phyloP scores from a whole-genome alignment of 1,140 invertebrate genomes.

The Magallana angulata region DNA sequence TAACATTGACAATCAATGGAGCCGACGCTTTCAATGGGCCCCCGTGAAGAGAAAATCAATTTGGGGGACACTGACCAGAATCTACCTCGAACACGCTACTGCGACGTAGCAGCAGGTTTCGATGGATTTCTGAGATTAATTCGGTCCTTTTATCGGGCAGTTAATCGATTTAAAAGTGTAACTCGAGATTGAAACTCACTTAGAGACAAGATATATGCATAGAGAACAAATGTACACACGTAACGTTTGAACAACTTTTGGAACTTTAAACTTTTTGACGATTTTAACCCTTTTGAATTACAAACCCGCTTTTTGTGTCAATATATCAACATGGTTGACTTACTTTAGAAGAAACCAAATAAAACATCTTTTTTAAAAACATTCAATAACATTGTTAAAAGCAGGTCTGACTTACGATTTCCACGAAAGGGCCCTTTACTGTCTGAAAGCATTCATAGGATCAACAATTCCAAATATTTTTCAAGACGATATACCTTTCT shows the following conservation, averaged over 20 bases:
- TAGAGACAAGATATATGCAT: conserved; percentile 9
- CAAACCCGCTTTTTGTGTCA: not conserved
- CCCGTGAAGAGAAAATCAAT: not conserved
- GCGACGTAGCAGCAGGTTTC: not conserved
- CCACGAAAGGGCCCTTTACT: not conserved
- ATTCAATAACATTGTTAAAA: not conserved
- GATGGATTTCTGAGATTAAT: conserved; percentile 14
- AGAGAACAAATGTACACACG: too few species aligned
- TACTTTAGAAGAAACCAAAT: not conserved
- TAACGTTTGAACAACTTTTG: not conserved
- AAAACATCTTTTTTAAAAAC: not conserved
- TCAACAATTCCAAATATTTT: not conserved
- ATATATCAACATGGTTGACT: conserved; percentile 6
- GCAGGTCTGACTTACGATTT: not conserved
- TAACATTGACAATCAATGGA: not conserved
- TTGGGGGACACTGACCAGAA: not conserved
- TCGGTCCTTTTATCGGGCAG: not conserved
- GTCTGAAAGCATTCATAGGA: not conserved
- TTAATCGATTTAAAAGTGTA: conserved; percentile 28
- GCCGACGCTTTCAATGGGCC: not conserved
- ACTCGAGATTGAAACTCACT: conserved; percentile 19
- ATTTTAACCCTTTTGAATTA: not conserved
- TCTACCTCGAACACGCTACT: not conserved
- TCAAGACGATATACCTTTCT: not conserved
- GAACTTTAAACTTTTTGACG: not conserved